These are phyloP conservation scores for Malurus cyaneus DNA, from an alignment of 2,113 vertebrate genomes.

Conservation along the genomic window DNA sequence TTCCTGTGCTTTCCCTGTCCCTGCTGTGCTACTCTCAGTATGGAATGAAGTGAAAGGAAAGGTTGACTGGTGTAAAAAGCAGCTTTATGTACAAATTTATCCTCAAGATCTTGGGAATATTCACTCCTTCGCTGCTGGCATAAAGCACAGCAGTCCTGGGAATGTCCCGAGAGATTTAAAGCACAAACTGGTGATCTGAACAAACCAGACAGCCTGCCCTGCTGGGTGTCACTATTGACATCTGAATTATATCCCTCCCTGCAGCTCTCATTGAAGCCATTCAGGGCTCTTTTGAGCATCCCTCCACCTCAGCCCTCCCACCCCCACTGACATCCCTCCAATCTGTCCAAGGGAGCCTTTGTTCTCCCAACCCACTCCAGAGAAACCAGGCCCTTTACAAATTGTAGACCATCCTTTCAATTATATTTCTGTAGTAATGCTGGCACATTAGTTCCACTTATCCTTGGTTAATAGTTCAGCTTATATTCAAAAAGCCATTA, in stretches of 20 bases:
- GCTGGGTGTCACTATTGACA: not conserved
- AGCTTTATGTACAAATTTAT: not conserved
- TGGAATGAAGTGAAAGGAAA: fast-evolving
- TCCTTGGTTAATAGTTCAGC: slow-evolving; percentile 68
- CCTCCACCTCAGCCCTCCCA: not conserved
- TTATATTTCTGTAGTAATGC: slow-evolving; percentile 42
- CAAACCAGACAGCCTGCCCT: not conserved
- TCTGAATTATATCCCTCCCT: not conserved
- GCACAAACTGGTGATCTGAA: not conserved
- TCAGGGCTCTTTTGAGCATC: not conserved
- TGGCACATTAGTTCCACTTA: slow-evolving; percentile 64
- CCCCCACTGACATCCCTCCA: not conserved
- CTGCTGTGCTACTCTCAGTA: fast-evolving
- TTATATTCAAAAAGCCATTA: slow-evolving; percentile 73
- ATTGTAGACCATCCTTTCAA: slow-evolving; percentile 44
- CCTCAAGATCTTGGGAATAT: not conserved
- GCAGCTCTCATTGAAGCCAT: not conserved
- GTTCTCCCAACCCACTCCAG: not conserved
- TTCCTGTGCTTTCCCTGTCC: not conserved
- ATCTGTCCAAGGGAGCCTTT: not conserved
- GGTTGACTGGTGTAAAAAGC: fast-evolving
- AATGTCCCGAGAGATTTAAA: not conserved
- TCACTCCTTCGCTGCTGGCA: not conserved
- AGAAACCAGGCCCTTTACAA: not conserved
- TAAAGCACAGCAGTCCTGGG: not conserved